Evolutionary conservation across 2,888 invertebrate species (phyloP), one percentile per base, ranked within the genome.

Genomic region (Temnothorax unifasciatus): DNA sequence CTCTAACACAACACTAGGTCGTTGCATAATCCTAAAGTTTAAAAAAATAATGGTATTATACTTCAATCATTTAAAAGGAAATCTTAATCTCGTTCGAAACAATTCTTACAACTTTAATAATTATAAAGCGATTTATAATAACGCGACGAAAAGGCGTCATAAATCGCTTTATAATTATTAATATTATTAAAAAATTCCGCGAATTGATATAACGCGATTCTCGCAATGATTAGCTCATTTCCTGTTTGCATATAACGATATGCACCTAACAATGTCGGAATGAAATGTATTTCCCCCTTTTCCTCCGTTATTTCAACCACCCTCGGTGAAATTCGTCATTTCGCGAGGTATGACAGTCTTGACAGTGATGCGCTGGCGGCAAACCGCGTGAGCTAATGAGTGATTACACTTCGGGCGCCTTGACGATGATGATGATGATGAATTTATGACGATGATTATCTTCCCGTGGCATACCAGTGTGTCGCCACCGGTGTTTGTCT

Each of bases 391-490:
- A 86, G 86, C 83, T 87, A 91, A 90, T 89, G 91, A 92, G 90
- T 90, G 90, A 93, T 92, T 91, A 90, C 88, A 86, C 91, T 89
- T 85, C 68, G 84, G 85, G 71, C 85, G 52, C 47, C 74, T 85
- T 77, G 88, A 87, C 87, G 86, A 90, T 86, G 88, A 89, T 91
- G 92, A 91, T 92, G 90, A 91, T 92, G 91, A 92, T 93, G 90
- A 92, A 93, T 93, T 93, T 92, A 93, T 91, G 92, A 91, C 89
- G 91, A 91, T 91, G 91, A 93, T 93, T 93, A 93, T 91, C 92
- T 87, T 87, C 25, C 34, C 84, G 84, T 91, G 89, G 87, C 91
- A 87, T 92, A 91, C 88, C 89, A 79, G 90, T 89, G 90, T 88
- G 90, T 92, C 90, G 92, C 92, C 92, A 92, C 92, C 76, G 91